A percentile compares a stretch with the other conserved stretches of the same genome.
Conservation (phyloP, 2,797 vertebrate genomes). For the Hoplostethus atlanticus region DNA sequence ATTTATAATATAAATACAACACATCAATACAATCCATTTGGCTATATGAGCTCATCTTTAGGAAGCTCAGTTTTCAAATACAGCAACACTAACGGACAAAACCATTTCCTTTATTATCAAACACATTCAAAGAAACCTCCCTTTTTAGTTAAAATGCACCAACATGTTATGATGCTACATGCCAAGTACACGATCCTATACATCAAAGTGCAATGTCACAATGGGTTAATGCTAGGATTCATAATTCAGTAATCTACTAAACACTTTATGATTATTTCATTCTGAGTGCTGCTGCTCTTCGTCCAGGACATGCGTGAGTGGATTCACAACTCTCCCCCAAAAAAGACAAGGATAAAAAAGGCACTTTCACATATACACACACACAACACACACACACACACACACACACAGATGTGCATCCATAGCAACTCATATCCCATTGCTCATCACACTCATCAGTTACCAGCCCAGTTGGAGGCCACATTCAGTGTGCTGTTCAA, state of each 20-base stretch:
- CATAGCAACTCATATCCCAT: constrained; percentile 41
- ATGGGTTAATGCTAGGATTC: constrained; percentile 91
- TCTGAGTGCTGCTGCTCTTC: constrained; percentile 82
- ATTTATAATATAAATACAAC: constrained; percentile 84
- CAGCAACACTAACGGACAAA: constrained; percentile 84
- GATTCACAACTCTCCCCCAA: constrained; percentile 84
- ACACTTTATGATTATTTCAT: constrained; percentile 85
- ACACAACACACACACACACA: constrained; percentile 35
- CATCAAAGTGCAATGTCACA: constrained; percentile 99
- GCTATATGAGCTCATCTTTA: constrained; percentile 78
- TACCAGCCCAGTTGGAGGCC: constrained; percentile 66
- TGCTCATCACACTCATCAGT: constrained; percentile 41
- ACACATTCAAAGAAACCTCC: constrained; percentile 94
- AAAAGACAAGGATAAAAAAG: constrained; percentile 86
- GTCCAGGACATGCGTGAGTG: constrained; percentile 79
- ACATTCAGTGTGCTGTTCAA: constrained; percentile 86
- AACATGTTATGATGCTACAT: constrained; percentile 96
- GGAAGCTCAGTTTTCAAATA: constrained; percentile 79
- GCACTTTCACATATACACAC: constrained; percentile 90
- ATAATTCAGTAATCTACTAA: constrained; percentile 76
- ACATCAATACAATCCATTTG: constrained; percentile 81
- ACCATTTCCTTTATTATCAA: constrained; percentile 94
- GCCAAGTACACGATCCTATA: constrained; percentile 98
- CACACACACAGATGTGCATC: constrained; percentile 45
- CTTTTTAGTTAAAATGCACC: constrained; percentile 88